Conservation (phyloP, 1,140 invertebrate genomes). For the Eulimnadia texana region DNA sequence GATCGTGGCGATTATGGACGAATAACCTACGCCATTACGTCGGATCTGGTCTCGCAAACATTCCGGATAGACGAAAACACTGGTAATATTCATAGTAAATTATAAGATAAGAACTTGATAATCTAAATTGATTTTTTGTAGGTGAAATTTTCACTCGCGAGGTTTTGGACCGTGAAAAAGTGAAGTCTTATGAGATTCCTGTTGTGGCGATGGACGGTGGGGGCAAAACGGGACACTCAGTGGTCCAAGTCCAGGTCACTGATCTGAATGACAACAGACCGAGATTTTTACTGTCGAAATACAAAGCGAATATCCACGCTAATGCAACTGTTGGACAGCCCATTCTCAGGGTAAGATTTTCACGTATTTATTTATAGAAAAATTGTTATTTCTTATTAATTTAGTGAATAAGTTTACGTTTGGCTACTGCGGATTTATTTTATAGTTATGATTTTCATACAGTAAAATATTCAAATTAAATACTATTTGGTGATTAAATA, state of each 20-base stretch:
- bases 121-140: conserved; percentile 22
- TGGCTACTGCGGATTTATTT: conserved; percentile 5
- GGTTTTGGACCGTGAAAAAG: conserved; percentile 60
- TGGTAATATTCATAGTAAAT: conserved; percentile 28
- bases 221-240: conserved; percentile 59
- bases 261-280: conserved; percentile 84
- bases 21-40: conserved; percentile 64
- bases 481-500: no score
- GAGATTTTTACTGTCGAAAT: conserved; percentile 59
- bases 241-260: conserved; percentile 55
- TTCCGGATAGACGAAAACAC: conserved; percentile 61
- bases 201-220: conserved; percentile 76
- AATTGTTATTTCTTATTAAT: conserved; percentile 9
- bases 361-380: conserved; percentile 11
- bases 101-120: conserved; percentile 5
- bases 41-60: conserved; percentile 52
- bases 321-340: conserved; percentile 44
- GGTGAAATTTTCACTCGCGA: conserved; percentile 63
- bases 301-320: conserved; percentile 52
- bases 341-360: conserved; percentile 47
- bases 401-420: conserved; percentile 17
- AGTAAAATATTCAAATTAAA: background rate
- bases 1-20: conserved; percentile 68
- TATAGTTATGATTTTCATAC: conserved; percentile 1
- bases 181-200: conserved; percentile 56